Evolutionary conservation across 2,888 invertebrate species (phyloP).

Genomic region (Hirtodrosophila alboralis): DNA sequence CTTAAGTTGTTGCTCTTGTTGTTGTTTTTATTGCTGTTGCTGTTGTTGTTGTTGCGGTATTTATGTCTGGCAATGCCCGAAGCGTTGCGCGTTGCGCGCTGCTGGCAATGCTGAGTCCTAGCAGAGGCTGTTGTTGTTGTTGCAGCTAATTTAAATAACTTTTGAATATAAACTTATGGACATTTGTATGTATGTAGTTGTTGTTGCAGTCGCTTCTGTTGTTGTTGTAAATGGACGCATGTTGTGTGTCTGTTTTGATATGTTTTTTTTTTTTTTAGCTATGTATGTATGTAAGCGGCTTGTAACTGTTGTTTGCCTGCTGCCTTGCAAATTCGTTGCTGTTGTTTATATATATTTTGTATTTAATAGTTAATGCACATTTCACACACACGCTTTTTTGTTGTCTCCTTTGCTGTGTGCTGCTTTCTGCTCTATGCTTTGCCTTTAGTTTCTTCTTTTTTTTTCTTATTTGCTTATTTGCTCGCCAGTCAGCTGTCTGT

Average conservation of each 20-base stretch:
- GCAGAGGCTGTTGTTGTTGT: conserved; percentile 24
- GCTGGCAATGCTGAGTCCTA: conserved; percentile 48
- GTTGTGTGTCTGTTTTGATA: conserved; percentile 51
- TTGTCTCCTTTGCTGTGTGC: conserved; percentile 25
- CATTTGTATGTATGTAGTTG: neutral
- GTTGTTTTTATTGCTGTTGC: conserved; percentile 13
- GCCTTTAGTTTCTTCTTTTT: neutral
- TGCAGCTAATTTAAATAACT: too few species aligned
- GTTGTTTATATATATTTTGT: neutral
- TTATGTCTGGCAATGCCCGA: conserved; percentile 52
- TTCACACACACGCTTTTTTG: conserved; percentile 19
- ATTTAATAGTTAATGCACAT: conserved; percentile 26
- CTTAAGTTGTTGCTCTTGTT: conserved; percentile 10
- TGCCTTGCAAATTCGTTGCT: conserved; percentile 1
- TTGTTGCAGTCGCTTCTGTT: conserved; percentile 19
- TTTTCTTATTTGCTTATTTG: conserved; percentile 30
- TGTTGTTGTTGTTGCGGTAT: conserved; percentile 17
- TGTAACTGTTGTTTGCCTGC: conserved; percentile 31
- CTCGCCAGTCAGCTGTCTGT: conserved; percentile 73
- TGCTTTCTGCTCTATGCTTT: conserved; percentile 7
- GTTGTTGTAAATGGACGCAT: conserved; percentile 71
- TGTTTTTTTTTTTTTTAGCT: conserved; percentile 41
- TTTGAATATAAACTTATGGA: too few species aligned
- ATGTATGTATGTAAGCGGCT: conserved; percentile 8
- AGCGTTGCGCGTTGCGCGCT: conserved; percentile 22